Base-by-base conservation (phyloP, 2,797 vertebrate genomes). In the Melanotaenia nigrans region DNA sequence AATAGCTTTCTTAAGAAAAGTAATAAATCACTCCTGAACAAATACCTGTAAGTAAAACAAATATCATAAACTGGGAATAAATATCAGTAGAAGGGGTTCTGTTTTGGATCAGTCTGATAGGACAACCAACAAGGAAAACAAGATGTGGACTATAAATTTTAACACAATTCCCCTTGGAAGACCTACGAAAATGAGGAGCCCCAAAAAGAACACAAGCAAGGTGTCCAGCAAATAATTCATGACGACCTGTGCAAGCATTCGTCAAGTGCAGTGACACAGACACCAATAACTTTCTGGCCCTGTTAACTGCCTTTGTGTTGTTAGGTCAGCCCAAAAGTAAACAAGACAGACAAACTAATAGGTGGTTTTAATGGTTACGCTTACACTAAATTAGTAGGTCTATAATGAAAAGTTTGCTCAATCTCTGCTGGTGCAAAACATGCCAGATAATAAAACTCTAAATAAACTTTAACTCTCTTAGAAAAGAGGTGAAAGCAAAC, bases 1-100 rank as follows among this genome's bases (percentile, higher is more conserved):
- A 81, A 81, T 66, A 70, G 82, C 75, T 92, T 88, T 82, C 80
- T 85, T 86, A 87, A 82, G 85, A 90, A 81, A 85, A 85, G 82
- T 86, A 82, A 85, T 94, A 92, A 90, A 92, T 92, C 87, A 87
- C 87, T 85, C 72, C 79, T 65, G 68, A 71, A 79, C 86, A 91
- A 92, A 94, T 94, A 91, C 93, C 90, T 92, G 68, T 75, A 70
- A 87, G 81, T 86, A 93, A 93, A 90, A 89, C 88, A 93, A 95
- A 93, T 91, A 93, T 85, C 87, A 93, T 91, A 89, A 93, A 93
- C 68, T 45, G 61, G 61, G 70, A 71, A 90, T 76, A 90, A 88
- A 89, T 78, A 90, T 92, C 83, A 89, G 73, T 70, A 73, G 64
- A 68, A 54, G 49, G 80, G 81, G 84, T 68, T 93, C 94, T 95